A percentile compares a stretch with the other conserved stretches of the same genome.
These are phyloP conservation scores for Crematogaster levior DNA, from an alignment of 2,888 invertebrate species.

Conservation along the genomic window DNA sequence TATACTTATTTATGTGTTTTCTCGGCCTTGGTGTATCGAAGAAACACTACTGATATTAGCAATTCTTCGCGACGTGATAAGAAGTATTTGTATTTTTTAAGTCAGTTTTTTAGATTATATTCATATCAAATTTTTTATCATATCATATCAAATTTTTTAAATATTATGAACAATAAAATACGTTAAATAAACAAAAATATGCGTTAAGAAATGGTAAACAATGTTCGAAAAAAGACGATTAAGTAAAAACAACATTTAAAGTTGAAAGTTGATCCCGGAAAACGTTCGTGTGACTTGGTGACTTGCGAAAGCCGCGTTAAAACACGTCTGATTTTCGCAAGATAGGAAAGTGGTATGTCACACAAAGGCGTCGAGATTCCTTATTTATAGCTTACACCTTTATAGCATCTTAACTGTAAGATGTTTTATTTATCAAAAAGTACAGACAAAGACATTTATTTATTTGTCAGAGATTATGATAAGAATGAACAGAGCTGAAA, in stretches of 20 bases:
- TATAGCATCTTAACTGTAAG: background rate
- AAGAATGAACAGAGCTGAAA: background rate
- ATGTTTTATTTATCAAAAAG: conserved; percentile 9
- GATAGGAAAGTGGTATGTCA: conserved; percentile 21
- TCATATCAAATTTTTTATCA: background rate
- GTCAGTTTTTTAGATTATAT: background rate
- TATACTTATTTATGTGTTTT: background rate
- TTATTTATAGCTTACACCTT: conserved; percentile 17
- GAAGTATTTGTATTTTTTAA: background rate
- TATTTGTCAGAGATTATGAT: background rate
- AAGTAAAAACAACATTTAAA: background rate
- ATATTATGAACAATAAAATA: background rate
- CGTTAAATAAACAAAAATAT: background rate
- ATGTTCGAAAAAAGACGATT: background rate
- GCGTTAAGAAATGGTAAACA: background rate
- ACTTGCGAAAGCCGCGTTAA: background rate
- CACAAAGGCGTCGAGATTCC: background rate
- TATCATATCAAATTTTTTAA: background rate
- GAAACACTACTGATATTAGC: background rate
- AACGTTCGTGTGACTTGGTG: conserved; percentile 7
- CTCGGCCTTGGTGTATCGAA: background rate
- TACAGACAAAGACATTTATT: background rate
- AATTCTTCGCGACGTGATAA: background rate
- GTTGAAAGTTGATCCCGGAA: background rate
- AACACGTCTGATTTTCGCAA: conserved; percentile 2